These are phyloP conservation scores for Formica selysi DNA, from an alignment of 1,140 invertebrate genomes.

Conservation along the genomic window DNA sequence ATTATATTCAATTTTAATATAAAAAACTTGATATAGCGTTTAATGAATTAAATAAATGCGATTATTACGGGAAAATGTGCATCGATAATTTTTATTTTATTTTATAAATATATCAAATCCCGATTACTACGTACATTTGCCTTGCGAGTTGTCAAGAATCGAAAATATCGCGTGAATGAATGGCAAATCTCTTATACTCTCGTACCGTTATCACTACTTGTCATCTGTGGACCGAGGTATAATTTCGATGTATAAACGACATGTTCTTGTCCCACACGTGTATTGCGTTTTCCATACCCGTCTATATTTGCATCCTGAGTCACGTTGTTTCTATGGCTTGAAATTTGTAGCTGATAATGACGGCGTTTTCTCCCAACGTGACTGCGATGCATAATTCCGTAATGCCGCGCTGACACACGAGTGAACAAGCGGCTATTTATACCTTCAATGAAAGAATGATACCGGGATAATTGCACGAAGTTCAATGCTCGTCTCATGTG, in stretches of 20 bases:
- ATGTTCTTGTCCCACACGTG: neutral
- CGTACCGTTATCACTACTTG: neutral
- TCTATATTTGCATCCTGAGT: slow-evolving; percentile 15
- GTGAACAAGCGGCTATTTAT: slow-evolving; percentile 36
- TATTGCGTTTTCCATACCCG: slow-evolving; percentile 9
- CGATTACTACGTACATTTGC: neutral
- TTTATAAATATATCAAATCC: neutral
- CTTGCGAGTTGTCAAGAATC: neutral
- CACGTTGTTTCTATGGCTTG: neutral
- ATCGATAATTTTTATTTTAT: neutral
- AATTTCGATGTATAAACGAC: slow-evolving; percentile 1
- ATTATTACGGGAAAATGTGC: neutral
- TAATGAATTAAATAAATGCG: neutral
- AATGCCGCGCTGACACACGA: slow-evolving; percentile 41
- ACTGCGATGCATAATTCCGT: slow-evolving; percentile 23
- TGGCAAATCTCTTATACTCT: neutral
- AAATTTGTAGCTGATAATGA: slow-evolving; percentile 30
- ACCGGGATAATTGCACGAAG: slow-evolving; percentile 44
- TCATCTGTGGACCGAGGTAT: neutral
- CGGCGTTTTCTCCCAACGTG: neutral
- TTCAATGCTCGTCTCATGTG: slow-evolving; percentile 42
- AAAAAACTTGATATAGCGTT: neutral
- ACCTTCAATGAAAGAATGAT: slow-evolving; percentile 16
- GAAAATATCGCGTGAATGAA: neutral
- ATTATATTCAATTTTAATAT: neutral